phyloP scores from a whole-genome alignment of 2,888 invertebrate species.

The Drosophila borealis region DNA sequence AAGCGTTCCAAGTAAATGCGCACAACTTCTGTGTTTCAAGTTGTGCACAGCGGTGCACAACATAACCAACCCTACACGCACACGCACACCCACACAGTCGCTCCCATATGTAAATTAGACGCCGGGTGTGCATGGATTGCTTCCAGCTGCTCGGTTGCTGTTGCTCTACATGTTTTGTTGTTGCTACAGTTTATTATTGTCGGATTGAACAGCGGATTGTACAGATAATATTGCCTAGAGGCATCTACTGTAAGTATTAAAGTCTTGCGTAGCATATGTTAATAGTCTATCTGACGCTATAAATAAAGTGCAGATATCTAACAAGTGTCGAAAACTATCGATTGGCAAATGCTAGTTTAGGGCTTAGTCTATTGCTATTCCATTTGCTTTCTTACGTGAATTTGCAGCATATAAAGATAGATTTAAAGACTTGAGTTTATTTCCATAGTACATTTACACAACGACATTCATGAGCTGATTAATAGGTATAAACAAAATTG shows the following conservation, averaged over 20 bases:
- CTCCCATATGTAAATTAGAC: conserved; percentile 60
- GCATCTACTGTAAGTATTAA: conserved; percentile 3
- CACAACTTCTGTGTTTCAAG: conserved; percentile 33
- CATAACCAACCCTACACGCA: conserved; percentile 6
- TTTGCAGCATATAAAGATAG: neutral
- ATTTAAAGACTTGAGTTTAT: neutral
- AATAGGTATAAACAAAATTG: conserved; percentile 1
- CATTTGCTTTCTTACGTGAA: too few species aligned
- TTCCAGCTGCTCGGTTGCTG: conserved; percentile 25
- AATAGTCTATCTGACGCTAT: conserved; percentile 1
- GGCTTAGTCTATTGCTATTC: too few species aligned
- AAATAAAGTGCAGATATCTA: conserved; percentile 4
- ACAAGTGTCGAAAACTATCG: neutral
- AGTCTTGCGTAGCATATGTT: neutral
- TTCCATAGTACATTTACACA: neutral
- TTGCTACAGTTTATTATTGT: conserved; percentile 24
- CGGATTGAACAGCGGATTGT: conserved; percentile 18
- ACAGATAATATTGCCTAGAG: conserved; percentile 22
- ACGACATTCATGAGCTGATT: conserved; percentile 20
- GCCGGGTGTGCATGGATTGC: conserved; percentile 54
- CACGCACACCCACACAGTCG: neutral
- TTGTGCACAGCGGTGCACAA: conserved; percentile 50
- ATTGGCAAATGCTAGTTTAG: too few species aligned
- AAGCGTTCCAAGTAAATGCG: conserved; percentile 26
- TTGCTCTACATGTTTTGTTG: conserved; percentile 15